These are phyloP conservation scores for Drosophila albomicans DNA, from an alignment of 1,140 invertebrate genomes.

Conservation along the genomic window DNA sequence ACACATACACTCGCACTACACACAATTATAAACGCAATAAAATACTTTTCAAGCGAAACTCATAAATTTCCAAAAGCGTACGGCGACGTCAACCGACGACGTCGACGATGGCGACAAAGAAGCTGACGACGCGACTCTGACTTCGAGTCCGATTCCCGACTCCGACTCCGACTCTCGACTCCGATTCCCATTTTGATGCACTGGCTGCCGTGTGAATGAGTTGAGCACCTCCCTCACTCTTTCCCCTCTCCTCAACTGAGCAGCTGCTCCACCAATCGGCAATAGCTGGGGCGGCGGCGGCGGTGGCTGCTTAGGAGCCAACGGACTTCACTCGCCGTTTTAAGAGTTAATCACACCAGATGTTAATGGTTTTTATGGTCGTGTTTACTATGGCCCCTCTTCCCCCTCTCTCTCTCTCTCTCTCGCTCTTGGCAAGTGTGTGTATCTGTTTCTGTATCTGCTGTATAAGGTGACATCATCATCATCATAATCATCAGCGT, in stretches of 20 bases:
- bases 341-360: conserved; percentile 83
- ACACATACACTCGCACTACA: conserved; percentile 39
- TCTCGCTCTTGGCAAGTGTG: conserved; percentile 12
- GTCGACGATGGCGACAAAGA: conserved; percentile 74
- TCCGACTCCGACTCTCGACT: conserved; percentile 16
- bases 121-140: conserved; percentile 50
- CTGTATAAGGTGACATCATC: conserved; percentile 71
- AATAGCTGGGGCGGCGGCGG: conserved; percentile 33
- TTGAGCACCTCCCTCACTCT: conserved; percentile 11
- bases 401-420: neutral
- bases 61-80: conserved; percentile 83
- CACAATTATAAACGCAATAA: conserved; percentile 84
- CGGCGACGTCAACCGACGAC: conserved; percentile 54
- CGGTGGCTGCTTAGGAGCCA: conserved; percentile 54
- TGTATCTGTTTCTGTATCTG: conserved; percentile 9
- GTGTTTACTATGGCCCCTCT: conserved; percentile 64
- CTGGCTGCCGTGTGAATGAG: conserved; percentile 75
- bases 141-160: conserved; percentile 26
- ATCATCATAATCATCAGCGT: conserved; percentile 47
- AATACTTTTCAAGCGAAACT: conserved; percentile 84
- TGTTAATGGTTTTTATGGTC: conserved; percentile 83
- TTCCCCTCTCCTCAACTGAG: neutral
- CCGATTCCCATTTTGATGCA: conserved; percentile 48
- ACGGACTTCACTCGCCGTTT: conserved; percentile 54
- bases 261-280: conserved; percentile 48